Percentiles rank a stretch among this genome's conserved stretches.
phyloP scores from a whole-genome alignment of 1,140 invertebrate species.

The Pseudomyrmex pallidus region DNA sequence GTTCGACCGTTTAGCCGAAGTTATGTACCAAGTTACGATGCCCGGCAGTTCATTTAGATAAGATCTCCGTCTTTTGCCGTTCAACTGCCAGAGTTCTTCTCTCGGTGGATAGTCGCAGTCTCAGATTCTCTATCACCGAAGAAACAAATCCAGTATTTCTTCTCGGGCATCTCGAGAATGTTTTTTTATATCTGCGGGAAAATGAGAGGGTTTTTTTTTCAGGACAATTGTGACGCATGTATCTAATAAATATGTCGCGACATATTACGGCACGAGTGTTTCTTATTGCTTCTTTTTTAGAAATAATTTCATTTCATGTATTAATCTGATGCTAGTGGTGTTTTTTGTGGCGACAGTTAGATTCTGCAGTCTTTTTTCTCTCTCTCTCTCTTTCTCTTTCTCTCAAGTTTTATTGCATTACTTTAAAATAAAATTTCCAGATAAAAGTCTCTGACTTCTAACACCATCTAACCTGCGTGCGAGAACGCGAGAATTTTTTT shows the following conservation, averaged over 20 bases:
- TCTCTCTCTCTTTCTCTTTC: neutral
- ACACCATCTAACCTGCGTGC: neutral
- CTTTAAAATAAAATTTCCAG: slow-evolving; percentile 40
- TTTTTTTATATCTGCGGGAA: neutral
- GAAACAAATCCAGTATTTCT: slow-evolving; percentile 74
- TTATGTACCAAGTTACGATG: slow-evolving; percentile 69
- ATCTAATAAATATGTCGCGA: no score
- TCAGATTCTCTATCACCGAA: slow-evolving; percentile 73
- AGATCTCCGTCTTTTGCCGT: slow-evolving; percentile 65
- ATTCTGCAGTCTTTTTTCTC: slow-evolving; percentile 7
- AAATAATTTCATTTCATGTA: slow-evolving; percentile 1
- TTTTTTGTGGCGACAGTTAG: slow-evolving; percentile 2
- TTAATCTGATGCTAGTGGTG: slow-evolving; percentile 24
- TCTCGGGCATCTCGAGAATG: slow-evolving; percentile 9
- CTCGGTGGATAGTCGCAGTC: slow-evolving; percentile 42
- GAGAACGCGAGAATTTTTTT: slow-evolving; percentile 41
- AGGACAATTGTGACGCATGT: no score
- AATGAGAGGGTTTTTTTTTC: no score
- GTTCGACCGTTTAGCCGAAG: slow-evolving; percentile 63
- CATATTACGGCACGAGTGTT: no score
- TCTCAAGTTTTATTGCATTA: slow-evolving; percentile 10
- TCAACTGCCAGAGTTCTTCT: slow-evolving; percentile 45
- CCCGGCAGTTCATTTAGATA: slow-evolving; percentile 80
- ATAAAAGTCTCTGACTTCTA: slow-evolving; percentile 45
- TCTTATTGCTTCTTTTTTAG: no score